These are phyloP conservation scores for Acromyrmex heyeri DNA, from an alignment of 1,140 invertebrate genomes.

Conservation along the genomic window DNA sequence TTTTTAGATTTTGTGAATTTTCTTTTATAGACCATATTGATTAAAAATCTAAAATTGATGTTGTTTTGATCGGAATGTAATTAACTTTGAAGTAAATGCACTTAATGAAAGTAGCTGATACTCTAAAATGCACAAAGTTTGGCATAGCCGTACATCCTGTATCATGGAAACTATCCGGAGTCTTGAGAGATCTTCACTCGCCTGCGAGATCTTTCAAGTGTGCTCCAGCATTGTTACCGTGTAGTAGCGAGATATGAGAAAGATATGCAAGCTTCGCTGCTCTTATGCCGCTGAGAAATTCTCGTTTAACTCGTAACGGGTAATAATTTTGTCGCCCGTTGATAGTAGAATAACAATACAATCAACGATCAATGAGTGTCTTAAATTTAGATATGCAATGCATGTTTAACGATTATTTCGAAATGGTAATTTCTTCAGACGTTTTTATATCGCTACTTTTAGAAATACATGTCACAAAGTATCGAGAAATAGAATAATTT, in stretches of 20 bases:
- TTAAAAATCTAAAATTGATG: background rate
- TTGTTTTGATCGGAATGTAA: constrained; percentile 1
- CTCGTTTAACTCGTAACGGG: constrained; percentile 44
- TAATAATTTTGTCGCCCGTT: constrained; percentile 39
- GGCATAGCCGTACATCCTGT: constrained; percentile 58
- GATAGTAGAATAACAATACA: background rate
- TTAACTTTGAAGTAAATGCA: constrained; percentile 33
- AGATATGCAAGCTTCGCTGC: constrained; percentile 60
- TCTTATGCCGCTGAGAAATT: constrained; percentile 62
- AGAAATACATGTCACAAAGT: background rate
- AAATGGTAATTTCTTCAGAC: background rate
- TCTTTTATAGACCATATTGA: background rate
- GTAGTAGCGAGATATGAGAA: constrained; percentile 71
- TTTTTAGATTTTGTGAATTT: background rate
- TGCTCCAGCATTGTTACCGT: constrained; percentile 69
- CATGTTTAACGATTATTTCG: background rate
- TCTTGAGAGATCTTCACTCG: constrained; percentile 73
- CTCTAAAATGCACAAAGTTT: constrained; percentile 73
- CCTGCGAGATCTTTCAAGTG: constrained; percentile 72
- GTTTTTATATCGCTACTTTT: background rate
- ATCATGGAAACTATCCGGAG: constrained; percentile 72
- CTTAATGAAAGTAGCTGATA: constrained; percentile 57
- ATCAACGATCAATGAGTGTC: no score
- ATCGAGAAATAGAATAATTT: background rate
- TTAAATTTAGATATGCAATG: background rate